Percentiles rank a stretch among this genome's conserved stretches.
phyloP scores from a whole-genome alignment of 2,888 invertebrate species.

The Zygogramma bicolorata region DNA sequence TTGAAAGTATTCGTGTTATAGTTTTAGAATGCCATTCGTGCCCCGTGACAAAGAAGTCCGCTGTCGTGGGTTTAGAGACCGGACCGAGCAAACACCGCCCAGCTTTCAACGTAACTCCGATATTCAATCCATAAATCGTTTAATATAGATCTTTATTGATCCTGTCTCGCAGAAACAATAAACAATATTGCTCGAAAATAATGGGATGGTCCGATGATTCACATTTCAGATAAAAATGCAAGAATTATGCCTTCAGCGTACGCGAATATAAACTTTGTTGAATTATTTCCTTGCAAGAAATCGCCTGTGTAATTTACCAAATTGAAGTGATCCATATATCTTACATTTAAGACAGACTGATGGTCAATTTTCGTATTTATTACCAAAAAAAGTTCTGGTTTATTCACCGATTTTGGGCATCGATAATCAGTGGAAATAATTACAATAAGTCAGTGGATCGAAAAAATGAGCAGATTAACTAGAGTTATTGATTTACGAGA shows the following conservation, averaged over 20 bases:
- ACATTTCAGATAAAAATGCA: not conserved
- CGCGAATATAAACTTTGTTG: not conserved
- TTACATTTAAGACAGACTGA: not conserved
- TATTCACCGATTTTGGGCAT: too few relatives aligned
- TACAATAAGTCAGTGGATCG: too few relatives aligned
- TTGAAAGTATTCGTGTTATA: not conserved
- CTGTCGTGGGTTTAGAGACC: not conserved
- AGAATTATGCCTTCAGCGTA: not conserved
- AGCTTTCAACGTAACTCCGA: not conserved
- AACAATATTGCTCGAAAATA: constrained; percentile 6
- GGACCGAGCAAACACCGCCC: not conserved
- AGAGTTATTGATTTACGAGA: too few relatives aligned
- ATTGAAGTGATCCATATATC: not conserved
- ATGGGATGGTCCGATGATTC: constrained; percentile 9
- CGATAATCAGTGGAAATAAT: too few relatives aligned
- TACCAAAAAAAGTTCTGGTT: too few relatives aligned
- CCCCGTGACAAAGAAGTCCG: not conserved
- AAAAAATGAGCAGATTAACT: too few relatives aligned
- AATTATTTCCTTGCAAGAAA: not conserved
- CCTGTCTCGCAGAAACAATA: constrained; percentile 9
- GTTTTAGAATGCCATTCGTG: not conserved
- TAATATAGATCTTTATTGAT: constrained; percentile 9
- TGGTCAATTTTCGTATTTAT: too few relatives aligned
- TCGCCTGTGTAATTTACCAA: not conserved
- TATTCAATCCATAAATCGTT: constrained; percentile 8